Percentiles rank a stretch among this genome's conserved stretches.
phyloP scores from a whole-genome alignment of 2,888 invertebrate genomes.

The Polylopha cassiicola region DNA sequence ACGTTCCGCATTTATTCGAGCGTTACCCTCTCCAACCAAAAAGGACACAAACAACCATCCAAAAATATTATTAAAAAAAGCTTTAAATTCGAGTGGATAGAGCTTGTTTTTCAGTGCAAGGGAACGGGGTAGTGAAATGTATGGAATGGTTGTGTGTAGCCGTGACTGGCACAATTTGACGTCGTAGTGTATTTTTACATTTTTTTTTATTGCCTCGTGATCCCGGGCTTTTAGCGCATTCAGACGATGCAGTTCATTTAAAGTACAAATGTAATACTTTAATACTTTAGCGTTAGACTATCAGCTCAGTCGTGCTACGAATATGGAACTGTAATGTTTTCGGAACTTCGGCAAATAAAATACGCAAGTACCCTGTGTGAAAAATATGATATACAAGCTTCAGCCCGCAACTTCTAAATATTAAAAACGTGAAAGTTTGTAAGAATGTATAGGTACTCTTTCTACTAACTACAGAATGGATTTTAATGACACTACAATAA shows the following conservation, averaged over 20 bases:
- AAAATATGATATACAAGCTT: too few relatives aligned
- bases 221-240: slow-evolving; percentile 10
- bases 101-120: slow-evolving; percentile 48
- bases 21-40: slow-evolving; percentile 29
- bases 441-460: too few relatives aligned
- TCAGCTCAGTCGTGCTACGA: too few relatives aligned
- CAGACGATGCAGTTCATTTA: slow-evolving; percentile 16
- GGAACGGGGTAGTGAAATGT: slow-evolving; percentile 61
- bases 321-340: too few relatives aligned
- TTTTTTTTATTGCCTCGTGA: slow-evolving; percentile 48
- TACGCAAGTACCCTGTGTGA: too few relatives aligned
- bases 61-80: slow-evolving; percentile 25
- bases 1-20: slow-evolving; percentile 67
- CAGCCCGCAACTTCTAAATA: too few relatives aligned
- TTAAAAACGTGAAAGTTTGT: too few relatives aligned
- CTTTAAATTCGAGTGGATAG: slow-evolving; percentile 37
- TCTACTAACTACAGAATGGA: too few relatives aligned
- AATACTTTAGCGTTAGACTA: too few relatives aligned
- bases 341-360: too few relatives aligned
- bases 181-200: slow-evolving; percentile 65
- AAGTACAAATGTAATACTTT: slow-evolving; percentile 10
- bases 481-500: too few relatives aligned
- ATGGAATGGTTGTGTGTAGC: slow-evolving; percentile 52
- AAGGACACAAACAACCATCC: slow-evolving; percentile 30
- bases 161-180: slow-evolving; percentile 73